A percentile compares a stretch with the other conserved stretches of the same genome.
These are phyloP conservation scores for Smutsia temminckii DNA, from an alignment of 2,797 vertebrate species.

Conservation along the genomic window DNA sequence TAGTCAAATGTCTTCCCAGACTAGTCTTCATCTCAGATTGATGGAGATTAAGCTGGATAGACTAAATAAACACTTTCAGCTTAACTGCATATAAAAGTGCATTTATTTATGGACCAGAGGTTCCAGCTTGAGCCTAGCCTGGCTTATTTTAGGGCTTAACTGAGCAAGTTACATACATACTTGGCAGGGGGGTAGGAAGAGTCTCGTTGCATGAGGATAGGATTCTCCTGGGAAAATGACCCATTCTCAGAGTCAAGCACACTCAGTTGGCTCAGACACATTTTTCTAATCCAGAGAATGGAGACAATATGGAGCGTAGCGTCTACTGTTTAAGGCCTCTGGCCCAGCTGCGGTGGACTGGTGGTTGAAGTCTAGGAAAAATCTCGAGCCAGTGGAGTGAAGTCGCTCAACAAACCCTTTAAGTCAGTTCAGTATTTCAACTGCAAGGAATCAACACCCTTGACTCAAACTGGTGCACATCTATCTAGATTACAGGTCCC, in stretches of 20 bases:
- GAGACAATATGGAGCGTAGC: not conserved
- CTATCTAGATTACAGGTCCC: not conserved
- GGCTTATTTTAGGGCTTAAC: not conserved
- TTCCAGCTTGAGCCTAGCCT: not conserved
- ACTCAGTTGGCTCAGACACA: not conserved
- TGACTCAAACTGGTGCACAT: not conserved
- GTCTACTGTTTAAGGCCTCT: not conserved
- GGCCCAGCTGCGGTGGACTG: not conserved
- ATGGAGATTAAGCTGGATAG: not conserved
- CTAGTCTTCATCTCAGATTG: not conserved
- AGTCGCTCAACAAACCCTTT: not conserved
- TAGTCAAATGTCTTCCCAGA: not conserved
- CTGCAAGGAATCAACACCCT: not conserved
- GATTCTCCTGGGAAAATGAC: not conserved
- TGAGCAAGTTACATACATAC: not conserved
- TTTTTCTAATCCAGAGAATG: not conserved
- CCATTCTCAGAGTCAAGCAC: not conserved
- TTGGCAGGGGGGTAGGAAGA: not conserved
- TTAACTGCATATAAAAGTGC: not conserved
- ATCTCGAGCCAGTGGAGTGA: not conserved
- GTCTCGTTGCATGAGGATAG: not conserved
- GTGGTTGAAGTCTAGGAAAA: constrained; percentile 8
- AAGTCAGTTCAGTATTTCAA: not conserved
- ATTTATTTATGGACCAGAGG: not conserved
- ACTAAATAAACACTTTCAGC: not conserved